Base-by-base conservation (phyloP, 1,140 invertebrate species). In the Adoxophyes honmai region DNA sequence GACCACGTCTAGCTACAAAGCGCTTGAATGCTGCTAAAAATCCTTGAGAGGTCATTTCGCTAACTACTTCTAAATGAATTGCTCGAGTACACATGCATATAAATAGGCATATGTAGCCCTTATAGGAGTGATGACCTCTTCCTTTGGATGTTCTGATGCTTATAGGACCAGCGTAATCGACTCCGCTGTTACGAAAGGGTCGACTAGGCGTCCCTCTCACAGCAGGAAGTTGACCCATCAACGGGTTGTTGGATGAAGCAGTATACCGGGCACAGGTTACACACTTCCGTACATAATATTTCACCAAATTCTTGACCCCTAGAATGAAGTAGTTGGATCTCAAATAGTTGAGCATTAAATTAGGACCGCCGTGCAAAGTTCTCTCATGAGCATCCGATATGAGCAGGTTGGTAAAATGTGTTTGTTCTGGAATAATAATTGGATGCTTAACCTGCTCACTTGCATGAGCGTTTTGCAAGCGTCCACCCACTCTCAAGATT, bases 21-120 rank as follows among this genome's bases (percentile, higher is more conserved):
- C 73, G 52, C 7, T 48, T 16, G 4, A 82, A 57, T 2, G 66
- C 64, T 21, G 66, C 56, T 4, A 84, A 11, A 39, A 85, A 78
- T 8, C 61, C 61, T 51, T 73, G 54, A 6, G 63, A 16, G 4
- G 66, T 54, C 38, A 66, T 14, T 14, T 57, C 38, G 7, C 51
- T 60, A 9, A 64, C 64, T 6, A 42, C 34, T 61, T 71, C 65
- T 9, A 73, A 18, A 57, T 73, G 70, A n/a, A n/a, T n/a, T n/a
- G n/a, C n/a, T n/a, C n/a, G n/a, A n/a, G n/a, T n/a, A n/a, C n/a
- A n/a, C n/a, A n/a, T n/a, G n/a, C n/a, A n/a, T n/a, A n/a, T n/a
- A n/a, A n/a, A n/a, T n/a, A n/a, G n/a, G n/a, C n/a, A n/a, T n/a
- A n/a, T n/a, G n/a, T n/a, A n/a, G n/a, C n/a, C n/a, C n/a, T n/a